Conservation (phyloP, 2,888 invertebrate species). For the Drosophila emarginata region DNA sequence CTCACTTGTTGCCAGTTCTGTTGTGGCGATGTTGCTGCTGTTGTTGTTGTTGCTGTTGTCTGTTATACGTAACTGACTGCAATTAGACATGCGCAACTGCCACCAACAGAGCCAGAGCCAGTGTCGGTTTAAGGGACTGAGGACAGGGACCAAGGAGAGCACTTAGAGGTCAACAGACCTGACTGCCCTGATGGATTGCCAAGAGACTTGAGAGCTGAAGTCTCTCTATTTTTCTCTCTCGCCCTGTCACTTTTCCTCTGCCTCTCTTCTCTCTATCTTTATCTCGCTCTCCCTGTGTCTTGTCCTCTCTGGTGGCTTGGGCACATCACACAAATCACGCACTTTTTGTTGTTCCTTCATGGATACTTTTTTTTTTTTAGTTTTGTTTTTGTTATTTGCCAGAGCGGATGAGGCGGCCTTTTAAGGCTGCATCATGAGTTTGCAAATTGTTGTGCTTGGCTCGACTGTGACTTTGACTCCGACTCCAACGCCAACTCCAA, state of each 20-base stretch:
- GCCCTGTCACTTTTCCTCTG: constrained; percentile 9
- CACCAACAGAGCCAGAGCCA: constrained; percentile 38
- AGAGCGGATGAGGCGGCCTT: constrained; percentile 68
- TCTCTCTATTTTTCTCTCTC: constrained; percentile 26
- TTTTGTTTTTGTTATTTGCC: constrained; percentile 35
- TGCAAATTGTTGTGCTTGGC: constrained; percentile 64
- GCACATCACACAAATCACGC: constrained; percentile 73
- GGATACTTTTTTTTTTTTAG: constrained; percentile 41
- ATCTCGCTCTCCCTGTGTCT: constrained; percentile 2
- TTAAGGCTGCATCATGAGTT: constrained; percentile 75
- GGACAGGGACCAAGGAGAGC: constrained; percentile 11
- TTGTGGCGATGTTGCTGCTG: not conserved
- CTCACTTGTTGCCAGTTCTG: constrained; percentile 9
- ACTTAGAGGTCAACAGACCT: constrained; percentile 68
- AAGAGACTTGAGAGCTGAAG: constrained; percentile 38
- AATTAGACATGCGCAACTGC: constrained; percentile 72
- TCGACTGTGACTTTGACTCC: not conserved
- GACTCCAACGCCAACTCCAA: constrained; percentile 19
- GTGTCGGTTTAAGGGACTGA: not conserved
- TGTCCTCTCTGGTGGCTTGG: constrained; percentile 54
- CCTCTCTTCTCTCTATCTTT: constrained; percentile 38
- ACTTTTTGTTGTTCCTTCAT: constrained; percentile 54
- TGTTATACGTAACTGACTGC: constrained; percentile 68
- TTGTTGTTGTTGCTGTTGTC: constrained; percentile 38
- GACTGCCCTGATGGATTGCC: constrained; percentile 69